These are phyloP conservation scores for Ciconia stormi DNA, from an alignment of 2,113 vertebrate species.

Conservation along the genomic window DNA sequence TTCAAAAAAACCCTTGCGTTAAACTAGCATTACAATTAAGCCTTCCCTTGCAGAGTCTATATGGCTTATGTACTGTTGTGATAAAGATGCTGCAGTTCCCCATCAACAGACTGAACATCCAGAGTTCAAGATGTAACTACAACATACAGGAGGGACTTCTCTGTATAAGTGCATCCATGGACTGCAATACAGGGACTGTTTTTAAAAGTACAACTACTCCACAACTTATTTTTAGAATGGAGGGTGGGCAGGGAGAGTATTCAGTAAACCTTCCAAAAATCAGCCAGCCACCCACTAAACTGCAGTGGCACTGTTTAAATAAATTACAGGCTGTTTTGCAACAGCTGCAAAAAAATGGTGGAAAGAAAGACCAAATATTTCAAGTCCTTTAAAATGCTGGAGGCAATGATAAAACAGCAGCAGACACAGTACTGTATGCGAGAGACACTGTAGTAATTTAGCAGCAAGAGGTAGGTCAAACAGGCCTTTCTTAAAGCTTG, in stretches of 20 bases:
- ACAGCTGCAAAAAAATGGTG: background rate
- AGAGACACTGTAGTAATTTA: background rate
- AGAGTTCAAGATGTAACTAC: background rate
- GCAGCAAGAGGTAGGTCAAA: background rate
- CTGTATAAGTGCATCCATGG: background rate
- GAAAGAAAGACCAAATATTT: background rate
- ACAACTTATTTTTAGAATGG: conserved; percentile 10
- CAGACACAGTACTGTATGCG: background rate
- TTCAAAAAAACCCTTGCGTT: background rate
- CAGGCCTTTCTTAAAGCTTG: background rate
- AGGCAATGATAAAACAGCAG: background rate
- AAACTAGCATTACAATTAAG: background rate
- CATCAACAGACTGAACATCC: background rate
- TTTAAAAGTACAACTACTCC: background rate
- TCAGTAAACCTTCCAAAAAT: conserved; percentile 33
- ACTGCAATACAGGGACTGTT: background rate
- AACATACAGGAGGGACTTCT: background rate
- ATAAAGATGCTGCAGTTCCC: rapidly evolving
- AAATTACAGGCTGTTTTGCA: background rate
- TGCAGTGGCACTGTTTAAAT: background rate
- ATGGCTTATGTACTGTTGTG: background rate
- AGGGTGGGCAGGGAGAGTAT: conserved; percentile 2
- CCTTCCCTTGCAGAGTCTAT: background rate
- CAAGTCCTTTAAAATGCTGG: background rate
- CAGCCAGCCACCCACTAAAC: conserved; percentile 41